Evolutionary conservation across 2,797 vertebrate genomes (phyloP).

Genomic region (Parotocinclus haroldoi): DNA sequence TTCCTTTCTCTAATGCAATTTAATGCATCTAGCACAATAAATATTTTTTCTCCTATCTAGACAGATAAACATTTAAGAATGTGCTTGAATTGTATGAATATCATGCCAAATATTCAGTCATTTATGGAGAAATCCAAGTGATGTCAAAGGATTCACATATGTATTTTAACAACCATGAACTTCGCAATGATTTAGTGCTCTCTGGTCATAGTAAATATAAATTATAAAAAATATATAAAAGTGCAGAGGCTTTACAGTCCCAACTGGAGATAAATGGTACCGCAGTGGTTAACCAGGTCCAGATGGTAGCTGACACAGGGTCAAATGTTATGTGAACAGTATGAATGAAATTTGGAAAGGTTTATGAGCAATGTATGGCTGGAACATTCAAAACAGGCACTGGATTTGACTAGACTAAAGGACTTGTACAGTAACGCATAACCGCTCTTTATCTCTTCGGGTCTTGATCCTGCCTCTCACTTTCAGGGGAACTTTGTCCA

Average conservation of each 20-base stretch:
- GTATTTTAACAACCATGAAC: neutral
- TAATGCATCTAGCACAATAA: no score
- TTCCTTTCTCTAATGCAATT: no score
- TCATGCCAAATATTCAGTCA: no score
- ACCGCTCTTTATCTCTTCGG: neutral
- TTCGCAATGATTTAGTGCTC: neutral
- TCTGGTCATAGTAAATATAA: constrained; percentile 5
- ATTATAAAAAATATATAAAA: constrained; percentile 2
- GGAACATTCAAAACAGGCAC: constrained; percentile 26
- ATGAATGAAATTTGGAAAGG: constrained; percentile 45
- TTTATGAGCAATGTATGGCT: constrained; percentile 36
- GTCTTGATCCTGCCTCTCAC: neutral
- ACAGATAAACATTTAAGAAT: no score
- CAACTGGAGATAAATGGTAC: constrained; percentile 20
- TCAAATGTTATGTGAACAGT: constrained; percentile 46
- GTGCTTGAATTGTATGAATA: no score
- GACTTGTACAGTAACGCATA: neutral
- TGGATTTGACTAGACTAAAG: constrained; percentile 15
- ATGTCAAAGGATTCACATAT: neutral
- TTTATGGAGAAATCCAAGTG: no score
- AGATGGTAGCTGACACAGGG: constrained; percentile 41
- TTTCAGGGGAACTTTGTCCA: constrained; percentile 85
- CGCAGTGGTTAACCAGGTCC: constrained; percentile 27
- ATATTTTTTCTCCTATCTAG: no score
- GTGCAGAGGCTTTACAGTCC: constrained; percentile 10